Evolutionary conservation across 2,113 vertebrate genomes (phyloP).

Genomic region (Hemibates koningsi): DNA sequence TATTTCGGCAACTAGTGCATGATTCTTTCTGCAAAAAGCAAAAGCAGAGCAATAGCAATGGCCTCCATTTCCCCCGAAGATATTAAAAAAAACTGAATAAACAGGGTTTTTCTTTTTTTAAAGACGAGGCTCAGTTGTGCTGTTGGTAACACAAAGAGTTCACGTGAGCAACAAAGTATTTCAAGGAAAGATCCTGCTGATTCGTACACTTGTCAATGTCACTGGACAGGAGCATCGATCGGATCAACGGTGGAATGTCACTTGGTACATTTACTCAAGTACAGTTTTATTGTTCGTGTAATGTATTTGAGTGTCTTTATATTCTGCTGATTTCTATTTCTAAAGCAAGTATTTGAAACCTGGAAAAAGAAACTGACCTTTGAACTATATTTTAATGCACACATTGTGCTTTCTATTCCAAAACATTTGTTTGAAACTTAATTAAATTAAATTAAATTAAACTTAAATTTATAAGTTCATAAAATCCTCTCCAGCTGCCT

Average conservation of each 20-base stretch:
- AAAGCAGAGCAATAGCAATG: fast-evolving
- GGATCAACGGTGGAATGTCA: fast-evolving
- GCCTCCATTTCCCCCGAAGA: not conserved
- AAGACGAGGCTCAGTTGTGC: not conserved
- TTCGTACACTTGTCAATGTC: not conserved
- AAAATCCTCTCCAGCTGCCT: not conserved
- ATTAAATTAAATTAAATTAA: too few species aligned
- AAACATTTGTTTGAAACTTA: not conserved
- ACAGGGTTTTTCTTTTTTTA: not conserved
- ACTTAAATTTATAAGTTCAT: not conserved
- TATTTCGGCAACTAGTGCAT: not conserved
- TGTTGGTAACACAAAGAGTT: not conserved
- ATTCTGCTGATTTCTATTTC: not conserved
- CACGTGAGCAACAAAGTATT: not conserved
- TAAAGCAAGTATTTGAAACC: not conserved
- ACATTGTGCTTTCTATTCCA: not conserved
- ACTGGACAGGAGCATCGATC: fast-evolving
- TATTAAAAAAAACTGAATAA: not conserved
- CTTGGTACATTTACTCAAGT: not conserved
- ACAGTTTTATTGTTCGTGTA: fast-evolving
- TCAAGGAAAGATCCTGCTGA: not conserved
- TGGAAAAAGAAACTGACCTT: not conserved
- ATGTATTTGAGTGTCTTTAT: not conserved
- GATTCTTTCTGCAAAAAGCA: not conserved
- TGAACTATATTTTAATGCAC: not conserved